Percentiles rank a stretch among this genome's conserved stretches.
phyloP scores from a whole-genome alignment of 2,113 vertebrate species.

The Pachyramphus minor region DNA sequence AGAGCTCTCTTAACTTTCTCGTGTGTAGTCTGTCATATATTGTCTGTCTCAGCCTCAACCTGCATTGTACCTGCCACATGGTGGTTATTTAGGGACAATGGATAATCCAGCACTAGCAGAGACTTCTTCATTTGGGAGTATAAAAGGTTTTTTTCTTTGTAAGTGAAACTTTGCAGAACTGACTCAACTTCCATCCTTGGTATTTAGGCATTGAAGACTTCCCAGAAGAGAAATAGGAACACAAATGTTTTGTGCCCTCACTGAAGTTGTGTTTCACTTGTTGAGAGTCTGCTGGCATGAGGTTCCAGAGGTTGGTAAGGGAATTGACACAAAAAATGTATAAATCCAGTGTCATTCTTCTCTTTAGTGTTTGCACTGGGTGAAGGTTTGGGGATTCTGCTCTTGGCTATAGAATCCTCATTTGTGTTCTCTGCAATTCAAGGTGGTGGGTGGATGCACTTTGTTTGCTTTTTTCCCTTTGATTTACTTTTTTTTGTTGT shows the following conservation, averaged over 20 bases:
- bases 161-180: background rate
- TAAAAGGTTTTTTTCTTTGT: background rate
- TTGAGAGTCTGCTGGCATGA: background rate
- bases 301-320: background rate
- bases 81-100: background rate
- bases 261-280: background rate
- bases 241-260: background rate
- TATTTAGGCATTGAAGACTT: background rate
- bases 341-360: background rate
- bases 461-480: background rate
- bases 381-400: background rate
- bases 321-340: background rate
- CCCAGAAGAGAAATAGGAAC: background rate
- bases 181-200: background rate
- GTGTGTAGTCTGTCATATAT: too few relatives aligned
- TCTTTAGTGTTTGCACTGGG: background rate
- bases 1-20: background rate
- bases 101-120: background rate
- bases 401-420: background rate
- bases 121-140: background rate
- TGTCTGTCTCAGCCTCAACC: background rate
- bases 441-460: background rate
- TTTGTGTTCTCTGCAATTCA: background rate
- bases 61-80: background rate
- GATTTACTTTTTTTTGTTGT: too few relatives aligned